A percentile compares a stretch with the other conserved stretches of the same genome.
Evolutionary conservation across 2,797 vertebrate species (phyloP).

Genomic region (Pygocentrus nattereri): DNA sequence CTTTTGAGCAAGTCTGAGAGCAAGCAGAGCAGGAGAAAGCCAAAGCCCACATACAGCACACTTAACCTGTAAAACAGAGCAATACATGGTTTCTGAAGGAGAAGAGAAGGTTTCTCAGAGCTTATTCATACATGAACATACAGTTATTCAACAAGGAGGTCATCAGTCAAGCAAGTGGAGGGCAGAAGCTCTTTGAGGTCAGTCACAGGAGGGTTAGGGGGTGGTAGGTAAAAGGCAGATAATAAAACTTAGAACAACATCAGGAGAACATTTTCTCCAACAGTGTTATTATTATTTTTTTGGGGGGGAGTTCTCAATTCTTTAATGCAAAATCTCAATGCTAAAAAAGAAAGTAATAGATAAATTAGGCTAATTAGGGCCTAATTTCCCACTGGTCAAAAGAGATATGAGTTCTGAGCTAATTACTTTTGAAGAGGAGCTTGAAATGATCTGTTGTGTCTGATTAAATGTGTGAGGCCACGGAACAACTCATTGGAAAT

Average conservation of each 20-base stretch:
- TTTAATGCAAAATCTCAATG: conserved; percentile 66
- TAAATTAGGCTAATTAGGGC: conserved; percentile 80
- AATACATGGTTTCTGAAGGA: not conserved
- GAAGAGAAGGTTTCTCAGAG: not conserved
- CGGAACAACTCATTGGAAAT: conserved; percentile 34
- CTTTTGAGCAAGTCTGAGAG: conserved; percentile 7
- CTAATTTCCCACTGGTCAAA: conserved; percentile 79
- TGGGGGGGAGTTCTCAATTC: conserved; percentile 53
- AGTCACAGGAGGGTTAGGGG: not conserved
- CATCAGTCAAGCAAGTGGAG: not conserved
- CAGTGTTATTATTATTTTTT: too few species aligned
- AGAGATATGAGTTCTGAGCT: conserved; percentile 73
- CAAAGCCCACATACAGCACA: not conserved
- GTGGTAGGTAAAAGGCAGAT: not conserved
- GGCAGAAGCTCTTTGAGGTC: conserved; percentile 14
- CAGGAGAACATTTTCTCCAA: not conserved
- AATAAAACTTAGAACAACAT: not conserved
- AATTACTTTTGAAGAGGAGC: conserved; percentile 76
- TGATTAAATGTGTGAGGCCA: conserved; percentile 46
- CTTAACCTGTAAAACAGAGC: not conserved
- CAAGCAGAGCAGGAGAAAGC: not conserved
- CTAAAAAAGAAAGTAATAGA: conserved; percentile 73
- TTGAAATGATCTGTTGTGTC: conserved; percentile 69
- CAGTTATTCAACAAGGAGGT: not conserved
- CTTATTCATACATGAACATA: not conserved